Evolutionary conservation across 2,113 vertebrate genomes (phyloP), one percentile per base, ranked within the genome.

Genomic region (Aptenodytes patagonicus): DNA sequence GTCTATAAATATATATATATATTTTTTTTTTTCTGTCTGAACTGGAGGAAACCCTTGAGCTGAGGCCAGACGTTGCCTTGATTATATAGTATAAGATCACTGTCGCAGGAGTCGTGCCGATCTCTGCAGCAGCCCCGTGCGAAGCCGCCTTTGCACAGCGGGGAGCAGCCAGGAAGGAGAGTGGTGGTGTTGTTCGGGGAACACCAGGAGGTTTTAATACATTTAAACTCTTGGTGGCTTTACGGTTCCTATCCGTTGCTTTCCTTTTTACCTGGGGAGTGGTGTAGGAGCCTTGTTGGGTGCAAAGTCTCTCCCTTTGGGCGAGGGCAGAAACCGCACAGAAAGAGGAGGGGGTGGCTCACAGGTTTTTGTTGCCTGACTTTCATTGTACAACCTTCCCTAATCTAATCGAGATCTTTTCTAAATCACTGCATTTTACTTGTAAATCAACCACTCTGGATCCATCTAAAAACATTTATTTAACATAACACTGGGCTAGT

Each of bases 81-180:
- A 10, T 7, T 32, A 12, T 40, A 8, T 1, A 17, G 26, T 8
- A 1, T 1, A 3, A 13, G 44, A 0, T 6, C 24, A 2, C 49
- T 38, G 57, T 4, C 0, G 0, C 26, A 0, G 49, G 19, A 44
- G 2, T 32, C 0, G 4, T 4, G n/a, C 24, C 0, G 1, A 4
- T 6, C 9, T 42, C 2, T 0, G 77, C 75, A 58, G 78, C 54
- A 76, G 57, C 60, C 44, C 10, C 0, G 0, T 2, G 61, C 5
- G 13, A 73, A 68, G 64, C 85, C 12, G 52, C 28, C 46, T 58
- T 13, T 8, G 54, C 70, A 6, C 28, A 20, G 49, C 38, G n/a
- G 77, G 89, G 54, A 75, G 75, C 70, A 70, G 89, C 19, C 26
- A 26, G 89, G 26, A 51, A 3, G 58, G 28, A 20, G 29, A 34